Evolutionary conservation across 2,888 invertebrate genomes (phyloP).

Genomic region (Leptinotarsa juncta): DNA sequence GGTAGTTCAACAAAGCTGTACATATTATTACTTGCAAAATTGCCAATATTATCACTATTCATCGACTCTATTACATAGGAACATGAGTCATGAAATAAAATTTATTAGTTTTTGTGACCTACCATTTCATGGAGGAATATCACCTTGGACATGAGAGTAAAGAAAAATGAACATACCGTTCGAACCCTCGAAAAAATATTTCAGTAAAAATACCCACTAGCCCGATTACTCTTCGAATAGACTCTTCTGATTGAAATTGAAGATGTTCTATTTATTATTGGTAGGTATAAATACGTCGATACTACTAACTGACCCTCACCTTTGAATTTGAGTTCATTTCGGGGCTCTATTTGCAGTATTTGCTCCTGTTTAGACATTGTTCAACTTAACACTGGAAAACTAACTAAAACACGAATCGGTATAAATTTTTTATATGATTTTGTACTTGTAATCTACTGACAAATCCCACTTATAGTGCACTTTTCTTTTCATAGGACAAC

Average conservation of each 20-base stretch:
- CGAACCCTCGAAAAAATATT: background rate
- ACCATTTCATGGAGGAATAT: background rate
- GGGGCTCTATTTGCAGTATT: constrained; percentile 87
- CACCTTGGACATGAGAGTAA: background rate
- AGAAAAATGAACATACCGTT: constrained; percentile 2
- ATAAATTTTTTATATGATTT: constrained; percentile 33
- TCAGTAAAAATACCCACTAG: constrained; percentile 10
- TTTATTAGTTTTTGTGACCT: background rate
- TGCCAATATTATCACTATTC: background rate
- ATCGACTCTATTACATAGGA: background rate
- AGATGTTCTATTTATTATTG: constrained; percentile 39
- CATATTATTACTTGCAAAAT: constrained; percentile 3
- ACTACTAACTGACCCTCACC: constrained; percentile 71
- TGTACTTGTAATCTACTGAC: constrained; percentile 52
- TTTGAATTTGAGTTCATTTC: constrained; percentile 89
- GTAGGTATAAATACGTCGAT: constrained; percentile 49
- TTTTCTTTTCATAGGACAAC: constrained; percentile 34
- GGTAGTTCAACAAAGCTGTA: background rate
- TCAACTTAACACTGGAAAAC: constrained; percentile 55
- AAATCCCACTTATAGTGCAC: constrained; percentile 64
- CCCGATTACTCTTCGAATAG: constrained; percentile 25
- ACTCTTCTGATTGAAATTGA: constrained; percentile 22
- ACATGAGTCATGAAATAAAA: background rate
- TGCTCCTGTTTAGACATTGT: constrained; percentile 80
- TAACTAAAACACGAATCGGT: constrained; percentile 45